Evolutionary conservation across 2,113 vertebrate genomes (phyloP).

Genomic region (Propithecus coquereli): DNA sequence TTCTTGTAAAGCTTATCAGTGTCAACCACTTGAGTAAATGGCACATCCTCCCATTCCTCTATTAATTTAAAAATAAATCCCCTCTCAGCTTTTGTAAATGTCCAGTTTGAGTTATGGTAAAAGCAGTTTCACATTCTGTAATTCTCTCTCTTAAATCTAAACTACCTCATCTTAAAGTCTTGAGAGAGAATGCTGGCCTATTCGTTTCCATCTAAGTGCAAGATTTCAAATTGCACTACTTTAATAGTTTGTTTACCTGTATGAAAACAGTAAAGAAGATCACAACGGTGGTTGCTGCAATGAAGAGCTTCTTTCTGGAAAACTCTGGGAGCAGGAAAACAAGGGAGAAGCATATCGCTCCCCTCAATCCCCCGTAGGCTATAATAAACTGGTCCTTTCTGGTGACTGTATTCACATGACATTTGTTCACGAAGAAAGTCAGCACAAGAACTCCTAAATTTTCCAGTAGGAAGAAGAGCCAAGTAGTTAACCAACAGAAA

Average conservation of each 20-base stretch:
- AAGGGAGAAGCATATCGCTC: conserved; percentile 89
- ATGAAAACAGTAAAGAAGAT: conserved; percentile 91
- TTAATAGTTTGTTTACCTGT: conserved; percentile 79
- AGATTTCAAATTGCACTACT: not conserved
- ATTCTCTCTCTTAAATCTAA: not conserved
- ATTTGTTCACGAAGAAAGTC: conserved; percentile 88
- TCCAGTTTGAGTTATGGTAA: not conserved
- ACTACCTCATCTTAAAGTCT: not conserved
- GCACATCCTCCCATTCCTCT: not conserved
- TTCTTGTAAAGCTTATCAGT: not conserved
- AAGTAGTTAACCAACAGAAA: not conserved
- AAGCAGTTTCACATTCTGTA: not conserved
- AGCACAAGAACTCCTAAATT: conserved; percentile 85
- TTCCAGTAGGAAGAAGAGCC: conserved; percentile 17
- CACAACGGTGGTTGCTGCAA: conserved; percentile 88
- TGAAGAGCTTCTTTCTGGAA: conserved; percentile 88
- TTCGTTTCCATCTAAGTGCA: not conserved
- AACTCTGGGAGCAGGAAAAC: conserved; percentile 89
- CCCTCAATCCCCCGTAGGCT: conserved; percentile 86
- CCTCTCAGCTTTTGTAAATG: not conserved
- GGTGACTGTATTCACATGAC: conserved; percentile 84
- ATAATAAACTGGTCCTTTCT: conserved; percentile 90
- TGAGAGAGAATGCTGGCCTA: not conserved
- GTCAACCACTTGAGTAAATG: not conserved
- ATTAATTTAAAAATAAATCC: not conserved